These are phyloP conservation scores for Actinia equina DNA, from an alignment of 64 coral and sea anemone genomes.

Conservation along the genomic window DNA sequence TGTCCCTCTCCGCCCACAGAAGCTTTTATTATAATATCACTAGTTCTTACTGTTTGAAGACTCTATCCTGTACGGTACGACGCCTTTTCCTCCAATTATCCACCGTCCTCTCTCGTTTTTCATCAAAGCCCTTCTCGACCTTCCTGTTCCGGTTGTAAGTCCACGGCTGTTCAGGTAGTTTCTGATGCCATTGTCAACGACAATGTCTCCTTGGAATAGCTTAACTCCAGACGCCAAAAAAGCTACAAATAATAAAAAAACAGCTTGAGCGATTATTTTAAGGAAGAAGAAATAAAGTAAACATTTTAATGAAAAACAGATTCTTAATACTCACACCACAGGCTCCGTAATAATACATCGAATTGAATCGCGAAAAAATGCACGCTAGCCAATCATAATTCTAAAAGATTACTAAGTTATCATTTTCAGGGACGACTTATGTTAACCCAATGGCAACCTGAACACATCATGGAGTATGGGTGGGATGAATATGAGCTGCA, in stretches of 20 bases:
- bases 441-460: no score
- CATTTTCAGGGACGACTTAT: no score
- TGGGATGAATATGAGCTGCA: neutral
- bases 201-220: constrained; percentile 24
- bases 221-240: neutral
- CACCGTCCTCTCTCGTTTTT: constrained; percentile 1
- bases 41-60: constrained; percentile 8
- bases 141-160: neutral
- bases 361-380: no score
- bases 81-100: neutral
- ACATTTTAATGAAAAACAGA: neutral
- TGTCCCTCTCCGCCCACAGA: neutral
- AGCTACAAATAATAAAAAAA: neutral
- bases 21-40: neutral
- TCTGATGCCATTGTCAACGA: neutral
- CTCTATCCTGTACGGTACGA: constrained; percentile 13
- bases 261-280: no score
- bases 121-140: constrained; percentile 4
- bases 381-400: no score
- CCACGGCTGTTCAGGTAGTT: constrained; percentile 12
- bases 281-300: neutral
- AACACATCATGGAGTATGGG: no score
- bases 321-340: no score
- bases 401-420: no score
- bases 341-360: no score